Evolutionary conservation across 2,888 invertebrate genomes (phyloP), one percentile per base, ranked within the genome.

Genomic region (Drosophila leonis): DNA sequence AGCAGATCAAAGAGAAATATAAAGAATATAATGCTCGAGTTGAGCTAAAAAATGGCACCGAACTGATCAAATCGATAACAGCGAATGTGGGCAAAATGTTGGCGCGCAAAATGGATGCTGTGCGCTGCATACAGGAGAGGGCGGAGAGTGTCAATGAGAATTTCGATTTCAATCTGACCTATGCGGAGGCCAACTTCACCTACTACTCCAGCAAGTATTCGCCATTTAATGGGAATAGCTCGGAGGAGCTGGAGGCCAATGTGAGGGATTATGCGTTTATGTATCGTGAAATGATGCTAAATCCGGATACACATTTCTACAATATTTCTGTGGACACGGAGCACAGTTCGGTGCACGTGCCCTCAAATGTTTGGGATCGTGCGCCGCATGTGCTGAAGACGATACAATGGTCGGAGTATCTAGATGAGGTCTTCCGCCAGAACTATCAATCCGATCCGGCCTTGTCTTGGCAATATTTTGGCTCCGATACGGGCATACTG

Each of bases 401-500:
- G n/a, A 97, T 99, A 67, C 94, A 95, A 91, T 99, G 99, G 98
- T 98, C 99, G 0, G 96, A 97, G 92, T 94, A 94, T 20, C 94
- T 99, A 59, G 97, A 98, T 88, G 94, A 96, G 35, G 95, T 96
- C 9, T 99, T 99, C 92, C 94, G 94, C 61, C 95, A 96, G 90
- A 99, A 99, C 93, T 97, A 97, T 91, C 94, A 96, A 76, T 95
- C 96, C 0, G 98, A 98, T 94, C 98, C 98, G 1, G 97, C 98
- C 0, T 93, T 98, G 39, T 96, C 96, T 0, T 99, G 99, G 98
- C 99, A 99, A 93, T 99, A 98, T 93, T 99, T 99, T 92, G 98
- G 99, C 33, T 98, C 98, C 81, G 95, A 97, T 35, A 96, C 97
- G 5, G 99, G 99, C 15, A 96, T 99, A 88, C 94, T 99, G 85